Conservation (phyloP, 1,140 invertebrate genomes). For the Brachionus angularis region DNA sequence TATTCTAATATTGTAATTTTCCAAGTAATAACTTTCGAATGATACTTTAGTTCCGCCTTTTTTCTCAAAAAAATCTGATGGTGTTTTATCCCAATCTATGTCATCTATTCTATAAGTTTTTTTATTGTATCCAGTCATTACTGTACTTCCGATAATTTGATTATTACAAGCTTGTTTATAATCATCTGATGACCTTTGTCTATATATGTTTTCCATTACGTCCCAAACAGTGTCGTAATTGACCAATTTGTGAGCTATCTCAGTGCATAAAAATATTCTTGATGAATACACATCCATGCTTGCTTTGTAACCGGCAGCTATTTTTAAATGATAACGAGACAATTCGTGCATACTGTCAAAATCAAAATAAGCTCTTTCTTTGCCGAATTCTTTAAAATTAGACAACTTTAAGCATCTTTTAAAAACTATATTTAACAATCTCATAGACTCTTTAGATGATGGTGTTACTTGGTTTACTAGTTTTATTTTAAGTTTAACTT, state of each 20-base stretch:
- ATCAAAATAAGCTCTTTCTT: slow-evolving; percentile 38
- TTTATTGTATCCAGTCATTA: slow-evolving; percentile 69
- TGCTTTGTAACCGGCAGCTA: slow-evolving; percentile 37
- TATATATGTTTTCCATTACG: slow-evolving; percentile 63
- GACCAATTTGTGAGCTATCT: slow-evolving; percentile 75
- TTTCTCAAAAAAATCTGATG: slow-evolving; percentile 62
- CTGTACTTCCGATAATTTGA: slow-evolving; percentile 15
- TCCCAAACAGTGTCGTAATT: slow-evolving; percentile 71
- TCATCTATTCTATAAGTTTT: slow-evolving; percentile 81
- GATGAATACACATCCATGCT: slow-evolving; percentile 24
- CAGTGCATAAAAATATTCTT: slow-evolving; percentile 73
- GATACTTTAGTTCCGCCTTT: slow-evolving; percentile 65
- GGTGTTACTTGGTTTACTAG: neutral
- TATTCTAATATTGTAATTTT: slow-evolving; percentile 67
- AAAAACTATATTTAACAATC: neutral
- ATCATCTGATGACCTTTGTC: slow-evolving; percentile 48
- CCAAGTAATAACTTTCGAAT: slow-evolving; percentile 73
- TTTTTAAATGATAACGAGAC: slow-evolving; percentile 11
- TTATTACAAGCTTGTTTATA: slow-evolving; percentile 13
- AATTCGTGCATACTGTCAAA: slow-evolving; percentile 36
- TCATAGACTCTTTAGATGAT: neutral
- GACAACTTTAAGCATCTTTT: slow-evolving; percentile 20
- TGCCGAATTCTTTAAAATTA: slow-evolving; percentile 25
- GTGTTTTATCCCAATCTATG: slow-evolving; percentile 70
- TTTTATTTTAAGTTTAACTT: neutral